Base-by-base conservation (phyloP, 1,140 invertebrate genomes). In the Scaptomyza montana region DNA sequence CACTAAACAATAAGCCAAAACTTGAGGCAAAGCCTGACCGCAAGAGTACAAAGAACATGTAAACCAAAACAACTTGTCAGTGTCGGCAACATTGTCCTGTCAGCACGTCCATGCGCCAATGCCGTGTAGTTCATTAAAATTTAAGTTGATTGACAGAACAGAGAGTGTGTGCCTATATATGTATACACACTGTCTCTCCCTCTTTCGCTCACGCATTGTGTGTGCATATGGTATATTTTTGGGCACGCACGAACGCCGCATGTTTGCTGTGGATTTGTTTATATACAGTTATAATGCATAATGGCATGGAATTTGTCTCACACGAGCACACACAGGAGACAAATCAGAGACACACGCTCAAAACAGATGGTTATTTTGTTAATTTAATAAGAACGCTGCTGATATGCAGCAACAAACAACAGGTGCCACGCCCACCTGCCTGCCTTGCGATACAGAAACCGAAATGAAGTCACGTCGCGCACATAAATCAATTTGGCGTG, bases 111-210 rank as follows among this genome's bases (percentile, higher is more conserved):
- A 82, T 54, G 46, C 64, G 45, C 71, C 62, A 55, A 67, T 70
- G 75, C 57, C 71, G 68, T 81, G 78, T 86, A 86, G 87, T 86
- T 86, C 82, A 86, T 86, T 86, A 87, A 87, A 78, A 86, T 86
- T 86, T 87, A 86, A 87, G 67, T 87, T 86, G 82, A 86, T 86
- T 86, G 82, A 86, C 82, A 86, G 68, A 76, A 78, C 71, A 62
- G 51, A 71, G 49, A 36, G 33, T 9, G 33, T 9, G 7, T 65
- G n/a, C 43, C 55, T 28, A 28, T 41, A 3, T 41, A 21, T 21
- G 3, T 3, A n/a, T 25, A n/a, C 12, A n/a, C 12, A n/a, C 39
- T n/a, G 6, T 41, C 39, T 41, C 39, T 41, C 2, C n/a, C 39
- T 43, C 12, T n/a, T 2, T 43, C 39, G 36, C 41, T 43, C 25